A percentile compares a stretch with the other conserved stretches of the same genome.
These are phyloP conservation scores for Lochmaea capreae DNA, from an alignment of 2,888 invertebrate species.

Conservation along the genomic window DNA sequence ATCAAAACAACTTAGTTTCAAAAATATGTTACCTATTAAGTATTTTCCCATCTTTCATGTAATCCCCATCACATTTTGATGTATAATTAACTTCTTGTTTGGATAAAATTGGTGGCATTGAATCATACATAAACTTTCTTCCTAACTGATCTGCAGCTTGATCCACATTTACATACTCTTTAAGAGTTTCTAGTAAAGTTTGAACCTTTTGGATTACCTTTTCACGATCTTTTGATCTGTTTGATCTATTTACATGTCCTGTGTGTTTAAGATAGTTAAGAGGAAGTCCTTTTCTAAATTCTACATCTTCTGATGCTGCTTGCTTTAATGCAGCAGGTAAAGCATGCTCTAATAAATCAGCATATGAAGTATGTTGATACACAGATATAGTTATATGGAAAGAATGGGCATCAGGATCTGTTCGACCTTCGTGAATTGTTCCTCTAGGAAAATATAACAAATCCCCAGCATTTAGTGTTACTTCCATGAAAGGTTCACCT, in stretches of 20 bases:
- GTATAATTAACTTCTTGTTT: conserved; percentile 76
- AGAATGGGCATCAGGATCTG: conserved; percentile 85
- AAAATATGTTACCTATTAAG: conserved; percentile 64
- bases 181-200: conserved; percentile 71
- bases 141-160: conserved; percentile 89
- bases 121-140: conserved; percentile 85
- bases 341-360: conserved; percentile 85
- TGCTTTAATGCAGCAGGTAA: conserved; percentile 80
- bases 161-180: conserved; percentile 76
- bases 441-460: conserved; percentile 94
- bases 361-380: conserved; percentile 91
- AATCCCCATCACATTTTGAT: conserved; percentile 78
- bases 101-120: conserved; percentile 84
- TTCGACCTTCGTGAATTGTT: conserved; percentile 86
- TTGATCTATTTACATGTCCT: conserved; percentile 77
- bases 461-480: conserved; percentile 86
- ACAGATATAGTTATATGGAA: conserved; percentile 94
- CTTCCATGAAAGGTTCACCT: conserved; percentile 83
- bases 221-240: conserved; percentile 60
- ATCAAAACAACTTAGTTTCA: neutral
- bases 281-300: conserved; percentile 80
- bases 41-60: conserved; percentile 74
- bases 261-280: conserved; percentile 79
- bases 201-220: conserved; percentile 69
- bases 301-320: conserved; percentile 77